These are phyloP conservation scores for Zeugodacus cucurbitae DNA, from an alignment of 1,140 invertebrate genomes.

Conservation along the genomic window DNA sequence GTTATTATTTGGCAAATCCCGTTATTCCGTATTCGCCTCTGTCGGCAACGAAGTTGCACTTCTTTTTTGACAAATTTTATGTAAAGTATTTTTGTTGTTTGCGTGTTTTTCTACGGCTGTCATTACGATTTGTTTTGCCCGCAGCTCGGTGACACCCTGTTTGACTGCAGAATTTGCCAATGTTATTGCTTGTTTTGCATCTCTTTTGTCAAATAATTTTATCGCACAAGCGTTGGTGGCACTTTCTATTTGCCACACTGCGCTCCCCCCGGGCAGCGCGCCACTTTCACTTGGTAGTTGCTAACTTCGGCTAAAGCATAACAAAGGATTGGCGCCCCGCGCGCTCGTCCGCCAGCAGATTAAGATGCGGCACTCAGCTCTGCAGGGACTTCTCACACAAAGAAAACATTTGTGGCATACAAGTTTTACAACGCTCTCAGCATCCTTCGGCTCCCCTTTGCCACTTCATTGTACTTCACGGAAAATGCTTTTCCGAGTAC, in stretches of 20 bases:
- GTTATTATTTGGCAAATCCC: constrained; percentile 8
- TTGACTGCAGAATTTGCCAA: background rate
- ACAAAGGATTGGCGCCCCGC: background rate
- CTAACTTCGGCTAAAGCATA: background rate
- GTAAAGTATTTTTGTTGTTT: background rate
- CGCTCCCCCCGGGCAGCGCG: background rate
- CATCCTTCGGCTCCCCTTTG: no score
- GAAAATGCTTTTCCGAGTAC: background rate
- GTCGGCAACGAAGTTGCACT: background rate
- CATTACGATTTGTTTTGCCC: background rate
- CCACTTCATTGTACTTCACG: background rate
- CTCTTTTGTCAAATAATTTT: constrained; percentile 30
- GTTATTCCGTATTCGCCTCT: background rate
- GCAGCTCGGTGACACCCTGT: background rate
- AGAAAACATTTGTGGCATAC: background rate
- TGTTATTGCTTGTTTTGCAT: background rate
- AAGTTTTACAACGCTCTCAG: background rate
- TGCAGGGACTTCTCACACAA: background rate
- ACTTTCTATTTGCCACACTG: background rate
- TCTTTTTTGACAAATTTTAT: background rate
- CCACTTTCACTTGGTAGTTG: background rate
- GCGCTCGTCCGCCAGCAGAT: background rate
- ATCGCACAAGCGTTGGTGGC: background rate
- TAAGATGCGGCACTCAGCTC: background rate
- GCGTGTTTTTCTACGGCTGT: background rate